A percentile compares a stretch with the other conserved stretches of the same genome.
phyloP scores from a whole-genome alignment of 2,113 vertebrate genomes.

The Boulengeromyrus knoepffleri region DNA sequence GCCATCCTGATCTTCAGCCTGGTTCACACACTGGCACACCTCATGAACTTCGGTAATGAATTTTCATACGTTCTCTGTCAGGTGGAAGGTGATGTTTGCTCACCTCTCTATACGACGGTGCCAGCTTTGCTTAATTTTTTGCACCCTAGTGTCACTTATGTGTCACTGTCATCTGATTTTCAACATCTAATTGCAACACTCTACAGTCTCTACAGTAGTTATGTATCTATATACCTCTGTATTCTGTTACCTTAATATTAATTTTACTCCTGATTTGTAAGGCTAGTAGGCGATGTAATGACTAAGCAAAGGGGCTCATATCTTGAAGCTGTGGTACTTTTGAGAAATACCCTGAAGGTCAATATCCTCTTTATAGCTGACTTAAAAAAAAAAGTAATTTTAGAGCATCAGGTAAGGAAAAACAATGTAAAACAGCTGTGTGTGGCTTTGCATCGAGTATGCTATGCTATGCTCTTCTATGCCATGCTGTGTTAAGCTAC shows the following conservation, averaged over 20 bases:
- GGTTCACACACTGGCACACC: slow-evolving; percentile 63
- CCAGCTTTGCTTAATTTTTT: not conserved
- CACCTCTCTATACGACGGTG: not conserved
- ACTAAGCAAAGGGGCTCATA: not conserved
- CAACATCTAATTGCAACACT: not conserved
- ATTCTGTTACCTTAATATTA: not conserved
- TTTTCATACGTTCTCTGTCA: not conserved
- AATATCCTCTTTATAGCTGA: not conserved
- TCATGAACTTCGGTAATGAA: slow-evolving; percentile 69
- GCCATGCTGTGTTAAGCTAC: not conserved
- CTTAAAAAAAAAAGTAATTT: not conserved
- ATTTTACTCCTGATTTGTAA: not conserved
- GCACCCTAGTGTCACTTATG: not conserved
- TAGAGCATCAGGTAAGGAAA: not conserved
- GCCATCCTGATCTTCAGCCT: slow-evolving; percentile 56
- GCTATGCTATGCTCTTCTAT: not conserved
- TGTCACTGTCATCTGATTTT: not conserved
- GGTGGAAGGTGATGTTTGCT: not conserved
- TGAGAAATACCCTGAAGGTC: not conserved
- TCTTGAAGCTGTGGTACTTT: not conserved
- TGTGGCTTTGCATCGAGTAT: not conserved
- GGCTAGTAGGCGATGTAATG: not conserved
- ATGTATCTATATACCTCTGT: not conserved
- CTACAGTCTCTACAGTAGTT: not conserved
- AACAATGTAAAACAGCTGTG: not conserved